Percentiles rank a stretch among this genome's conserved stretches.
Conservation (phyloP, 2,888 invertebrate genomes). For the Diplolepis rosae region DNA sequence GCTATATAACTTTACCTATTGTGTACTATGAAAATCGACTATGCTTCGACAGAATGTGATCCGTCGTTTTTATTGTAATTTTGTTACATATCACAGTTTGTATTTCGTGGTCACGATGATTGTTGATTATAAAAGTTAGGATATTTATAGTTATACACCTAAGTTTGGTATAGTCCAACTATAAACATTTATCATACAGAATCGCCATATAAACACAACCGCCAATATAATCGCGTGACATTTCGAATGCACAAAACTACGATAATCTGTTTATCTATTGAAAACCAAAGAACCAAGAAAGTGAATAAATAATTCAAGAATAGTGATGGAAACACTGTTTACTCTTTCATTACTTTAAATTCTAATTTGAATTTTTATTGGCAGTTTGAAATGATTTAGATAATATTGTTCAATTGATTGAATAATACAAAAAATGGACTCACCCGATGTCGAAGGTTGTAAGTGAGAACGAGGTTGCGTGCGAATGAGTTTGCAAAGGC, state of each 20-base stretch:
- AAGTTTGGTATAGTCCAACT: neutral
- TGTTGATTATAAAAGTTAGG: conserved; percentile 19
- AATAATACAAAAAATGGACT: conserved; percentile 67
- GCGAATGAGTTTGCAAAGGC: conserved; percentile 99
- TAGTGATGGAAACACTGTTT: neutral
- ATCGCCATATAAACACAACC: neutral
- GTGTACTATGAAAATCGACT: conserved; percentile 31
- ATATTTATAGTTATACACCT: conserved; percentile 1
- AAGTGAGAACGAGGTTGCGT: conserved; percentile 97
- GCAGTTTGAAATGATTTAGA: neutral
- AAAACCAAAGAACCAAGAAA: conserved; percentile 2
- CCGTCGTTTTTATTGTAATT: conserved; percentile 22
- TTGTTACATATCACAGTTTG: conserved; percentile 16
- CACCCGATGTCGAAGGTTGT: conserved; percentile 97
- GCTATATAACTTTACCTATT: conserved; percentile 44
- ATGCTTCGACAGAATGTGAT: conserved; percentile 10
- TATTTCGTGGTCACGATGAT: neutral
- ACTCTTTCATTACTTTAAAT: neutral
- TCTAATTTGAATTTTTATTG: neutral
- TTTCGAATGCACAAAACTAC: conserved; percentile 11
- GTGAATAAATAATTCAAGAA: conserved; percentile 6
- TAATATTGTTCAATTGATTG: neutral
- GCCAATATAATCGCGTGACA: neutral
- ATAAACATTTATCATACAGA: neutral
- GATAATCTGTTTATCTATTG: neutral